These are phyloP conservation scores for Sturnus vulgaris DNA, from an alignment of 2,113 vertebrate species.

Conservation along the genomic window DNA sequence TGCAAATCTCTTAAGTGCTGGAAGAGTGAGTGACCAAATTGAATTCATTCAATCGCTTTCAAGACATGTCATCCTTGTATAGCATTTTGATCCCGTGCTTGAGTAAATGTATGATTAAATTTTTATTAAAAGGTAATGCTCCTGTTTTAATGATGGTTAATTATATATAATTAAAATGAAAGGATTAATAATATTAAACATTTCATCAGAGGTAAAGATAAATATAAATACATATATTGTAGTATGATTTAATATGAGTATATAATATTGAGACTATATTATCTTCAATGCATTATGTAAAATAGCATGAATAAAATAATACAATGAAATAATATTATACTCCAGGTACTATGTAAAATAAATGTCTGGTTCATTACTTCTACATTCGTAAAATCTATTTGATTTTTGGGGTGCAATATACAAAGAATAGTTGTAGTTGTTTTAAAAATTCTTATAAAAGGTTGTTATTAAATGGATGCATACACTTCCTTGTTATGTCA, in stretches of 20 bases:
- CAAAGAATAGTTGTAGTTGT: neutral
- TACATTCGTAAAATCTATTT: neutral
- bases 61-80: neutral
- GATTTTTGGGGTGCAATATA: neutral
- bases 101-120: constrained; percentile 50
- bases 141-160: constrained; percentile 57
- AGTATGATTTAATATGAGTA: neutral
- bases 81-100: constrained; percentile 38
- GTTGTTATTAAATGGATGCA: neutral
- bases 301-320: neutral
- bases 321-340: neutral
- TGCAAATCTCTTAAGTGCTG: constrained; percentile 1
- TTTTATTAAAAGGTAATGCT: constrained; percentile 64
- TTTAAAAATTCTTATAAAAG: neutral
- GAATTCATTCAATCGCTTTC: constrained; percentile 31
- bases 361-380: neutral
- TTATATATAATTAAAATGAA: constrained; percentile 57
- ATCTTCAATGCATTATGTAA: neutral
- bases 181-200: constrained; percentile 65
- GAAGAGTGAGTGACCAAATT: constrained; percentile 22
- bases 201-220: constrained; percentile 51
- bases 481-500: neutral
- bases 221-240: constrained; percentile 58
- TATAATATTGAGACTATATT: neutral
- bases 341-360: neutral